A percentile compares a stretch with the other conserved stretches of the same genome.
Conservation (phyloP, 2,797 vertebrate species). For the Tokudaia tokunoshimensis region DNA sequence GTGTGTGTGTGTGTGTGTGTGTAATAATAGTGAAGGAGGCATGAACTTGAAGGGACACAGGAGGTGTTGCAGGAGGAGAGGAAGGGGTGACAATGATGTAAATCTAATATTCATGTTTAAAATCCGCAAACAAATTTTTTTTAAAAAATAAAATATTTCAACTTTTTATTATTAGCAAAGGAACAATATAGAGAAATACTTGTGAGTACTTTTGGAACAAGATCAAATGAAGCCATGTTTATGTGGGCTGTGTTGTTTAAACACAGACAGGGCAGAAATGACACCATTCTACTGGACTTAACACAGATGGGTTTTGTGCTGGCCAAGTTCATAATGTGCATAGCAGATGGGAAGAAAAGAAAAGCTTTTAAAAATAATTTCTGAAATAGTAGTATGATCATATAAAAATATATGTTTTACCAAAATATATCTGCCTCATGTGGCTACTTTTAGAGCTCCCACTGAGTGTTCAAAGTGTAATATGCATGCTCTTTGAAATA, state of each 20-base stretch:
- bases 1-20: background rate
- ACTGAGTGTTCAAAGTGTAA: background rate
- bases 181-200: slow-evolving; percentile 1
- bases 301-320: background rate
- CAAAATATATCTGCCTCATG: background rate
- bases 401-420: slow-evolving; percentile 52
- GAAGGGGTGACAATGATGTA: background rate
- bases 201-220: background rate
- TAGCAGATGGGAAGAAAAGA: slow-evolving; percentile 58
- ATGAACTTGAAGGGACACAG: background rate
- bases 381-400: background rate
- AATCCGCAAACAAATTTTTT: background rate
- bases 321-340: slow-evolving; percentile 20
- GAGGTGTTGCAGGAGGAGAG: background rate
- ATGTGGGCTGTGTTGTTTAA: slow-evolving; percentile 58
- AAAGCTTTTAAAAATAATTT: slow-evolving; percentile 24
- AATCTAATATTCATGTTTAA: background rate
- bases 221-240: slow-evolving; percentile 54
- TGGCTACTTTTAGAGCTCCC: background rate
- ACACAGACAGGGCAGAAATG: slow-evolving; percentile 38
- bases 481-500: background rate
- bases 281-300: slow-evolving; percentile 33
- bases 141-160: background rate
- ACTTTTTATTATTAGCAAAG: slow-evolving; percentile 16
- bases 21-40: background rate